Evolutionary conservation across 2,113 vertebrate genomes (phyloP), one percentile per base, ranked within the genome.

Genomic region (Neotoma lepida): DNA sequence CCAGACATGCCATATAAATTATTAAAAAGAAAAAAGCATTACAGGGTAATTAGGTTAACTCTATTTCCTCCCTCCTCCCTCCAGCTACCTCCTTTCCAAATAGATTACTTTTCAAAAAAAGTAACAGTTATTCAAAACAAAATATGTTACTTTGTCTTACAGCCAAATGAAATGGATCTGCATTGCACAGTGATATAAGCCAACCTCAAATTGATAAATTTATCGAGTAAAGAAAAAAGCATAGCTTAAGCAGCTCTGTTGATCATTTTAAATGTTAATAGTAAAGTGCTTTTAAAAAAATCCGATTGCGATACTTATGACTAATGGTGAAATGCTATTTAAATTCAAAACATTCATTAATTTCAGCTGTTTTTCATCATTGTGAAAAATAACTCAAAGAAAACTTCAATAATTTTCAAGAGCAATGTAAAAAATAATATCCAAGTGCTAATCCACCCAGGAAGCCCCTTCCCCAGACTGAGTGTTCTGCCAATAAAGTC

Each of bases 211-310:
- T 17, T 97, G 97, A 98, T 97, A 96, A 98, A 97, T 98, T 96
- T 97, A 94, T 97, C 95, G 96, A 97, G 96, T 95, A 96, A 97
- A 91, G 94, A 97, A 80, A 98, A 92, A 96, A 97, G 84, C 96
- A 89, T 63, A 84, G 81, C 94, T 93, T 97, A 97, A 98, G 97
- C 90, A 96, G 95, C 94, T 97, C 97, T 97, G 97, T 96, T 97
- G 97, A 98, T 98, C 96, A 97, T 98, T 98, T 98, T 96, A 95
- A 96, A 96, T 97, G 97, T 92, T 98, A 98, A 98, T 98, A 93
- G 92, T 96, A 98, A 97, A 97, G 91, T 95, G 94, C 88, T 97
- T 96, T 96, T 6, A 49, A 97, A 90, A 96, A 12, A 49, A 97
- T 89, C 96, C 94, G 97, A 97, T 96, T 97, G 96, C 94, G 93